phyloP scores from a whole-genome alignment of 2,113 vertebrate species.

The Nannobrachium achirus region DNA sequence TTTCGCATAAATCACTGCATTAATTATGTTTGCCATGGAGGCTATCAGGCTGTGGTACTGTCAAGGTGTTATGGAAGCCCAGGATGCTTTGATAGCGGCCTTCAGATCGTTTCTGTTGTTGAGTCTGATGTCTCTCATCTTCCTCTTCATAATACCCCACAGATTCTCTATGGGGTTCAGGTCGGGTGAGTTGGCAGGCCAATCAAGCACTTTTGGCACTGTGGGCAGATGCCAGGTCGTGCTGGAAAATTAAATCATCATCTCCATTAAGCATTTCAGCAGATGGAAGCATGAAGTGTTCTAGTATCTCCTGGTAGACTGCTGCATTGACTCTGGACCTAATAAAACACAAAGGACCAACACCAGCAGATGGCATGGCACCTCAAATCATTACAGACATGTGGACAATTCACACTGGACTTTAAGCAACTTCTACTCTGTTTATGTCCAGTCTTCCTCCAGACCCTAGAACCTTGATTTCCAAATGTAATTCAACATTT shows the following conservation, averaged over 20 bases:
- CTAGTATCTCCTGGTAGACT: slow-evolving; percentile 31
- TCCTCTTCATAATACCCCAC: slow-evolving; percentile 18
- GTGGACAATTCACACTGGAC: slow-evolving; percentile 27
- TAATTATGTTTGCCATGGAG: neutral
- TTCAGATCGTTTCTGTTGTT: slow-evolving; percentile 14
- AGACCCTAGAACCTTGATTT: slow-evolving; percentile 4
- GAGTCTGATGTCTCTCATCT: slow-evolving; percentile 6
- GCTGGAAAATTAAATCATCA: slow-evolving; percentile 14
- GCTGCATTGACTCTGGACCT: slow-evolving; percentile 26
- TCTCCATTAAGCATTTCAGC: slow-evolving; percentile 19
- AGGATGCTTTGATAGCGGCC: slow-evolving; percentile 12
- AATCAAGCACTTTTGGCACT: too few relatives aligned
- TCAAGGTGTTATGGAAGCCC: slow-evolving; percentile 20
- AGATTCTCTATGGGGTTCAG: too few relatives aligned
- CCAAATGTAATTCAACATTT: neutral
- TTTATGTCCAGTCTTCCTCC: neutral
- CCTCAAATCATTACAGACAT: slow-evolving; percentile 24
- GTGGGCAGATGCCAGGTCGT: too few relatives aligned
- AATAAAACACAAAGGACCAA: slow-evolving; percentile 28
- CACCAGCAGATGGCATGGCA: slow-evolving; percentile 29
- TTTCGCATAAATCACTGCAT: slow-evolving; percentile 17
- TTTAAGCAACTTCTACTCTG: slow-evolving; percentile 10
- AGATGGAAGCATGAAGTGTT: slow-evolving; percentile 39
- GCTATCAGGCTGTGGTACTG: slow-evolving; percentile 12
- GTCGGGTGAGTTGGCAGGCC: too few relatives aligned